Conservation (phyloP, 2,113 vertebrate species). For the Laticauda laticaudata region DNA sequence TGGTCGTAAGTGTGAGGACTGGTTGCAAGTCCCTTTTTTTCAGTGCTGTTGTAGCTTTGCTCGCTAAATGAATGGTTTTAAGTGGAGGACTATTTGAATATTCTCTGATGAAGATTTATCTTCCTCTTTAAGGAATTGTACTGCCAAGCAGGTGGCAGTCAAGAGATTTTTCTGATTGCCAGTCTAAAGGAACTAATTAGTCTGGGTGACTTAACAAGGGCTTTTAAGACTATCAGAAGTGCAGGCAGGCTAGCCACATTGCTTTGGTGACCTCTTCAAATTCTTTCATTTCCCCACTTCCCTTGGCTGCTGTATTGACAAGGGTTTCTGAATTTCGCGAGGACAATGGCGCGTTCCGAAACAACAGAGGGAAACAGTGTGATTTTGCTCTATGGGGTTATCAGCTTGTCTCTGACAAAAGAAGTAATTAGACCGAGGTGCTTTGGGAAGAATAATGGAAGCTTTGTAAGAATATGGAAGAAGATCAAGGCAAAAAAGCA, state of each 20-base stretch:
- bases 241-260: constrained; percentile 63
- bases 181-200: constrained; percentile 75
- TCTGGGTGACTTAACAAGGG: constrained; percentile 61
- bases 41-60: neutral
- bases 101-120: constrained; percentile 43
- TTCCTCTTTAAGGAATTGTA: constrained; percentile 67
- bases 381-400: constrained; percentile 20
- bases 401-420: constrained; percentile 37
- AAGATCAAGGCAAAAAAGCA: neutral
- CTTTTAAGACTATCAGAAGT: constrained; percentile 63
- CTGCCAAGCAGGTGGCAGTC: constrained; percentile 46
- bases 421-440: constrained; percentile 47
- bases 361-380: constrained; percentile 46
- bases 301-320: constrained; percentile 48
- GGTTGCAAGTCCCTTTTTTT: neutral
- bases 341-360: constrained; percentile 58
- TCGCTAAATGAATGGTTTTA: neutral
- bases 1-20: neutral
- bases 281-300: constrained; percentile 60
- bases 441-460: constrained; percentile 33
- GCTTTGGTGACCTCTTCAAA: constrained; percentile 58
- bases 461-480: constrained; percentile 3
- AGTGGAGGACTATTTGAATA: neutral
- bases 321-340: constrained; percentile 53
- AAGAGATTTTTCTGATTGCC: constrained; percentile 55